Conservation (phyloP, 2,888 invertebrate species). For the Cantharis rufa region DNA sequence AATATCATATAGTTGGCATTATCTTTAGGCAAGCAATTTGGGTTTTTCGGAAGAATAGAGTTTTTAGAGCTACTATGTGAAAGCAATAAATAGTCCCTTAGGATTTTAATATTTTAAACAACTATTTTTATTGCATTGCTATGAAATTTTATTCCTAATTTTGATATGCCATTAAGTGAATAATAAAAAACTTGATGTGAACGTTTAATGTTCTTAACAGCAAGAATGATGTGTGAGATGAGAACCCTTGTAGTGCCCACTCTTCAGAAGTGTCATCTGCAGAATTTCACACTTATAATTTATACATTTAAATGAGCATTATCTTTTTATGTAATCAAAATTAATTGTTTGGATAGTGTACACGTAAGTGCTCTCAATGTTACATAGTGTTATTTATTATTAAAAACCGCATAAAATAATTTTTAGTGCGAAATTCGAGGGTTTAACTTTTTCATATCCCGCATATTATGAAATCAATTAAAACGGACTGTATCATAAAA, state of each 20-base stretch:
- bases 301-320: neutral
- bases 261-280: constrained; percentile 9
- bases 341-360: neutral
- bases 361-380: neutral
- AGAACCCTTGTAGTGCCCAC: constrained; percentile 13
- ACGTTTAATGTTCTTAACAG: constrained; percentile 5
- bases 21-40: too few relatives aligned
- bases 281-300: constrained; percentile 17
- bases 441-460: neutral
- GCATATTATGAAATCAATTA: neutral
- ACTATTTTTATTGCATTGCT: neutral
- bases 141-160: neutral
- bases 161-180: neutral
- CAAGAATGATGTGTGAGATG: constrained; percentile 9
- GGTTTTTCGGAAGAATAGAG: neutral
- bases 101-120: neutral
- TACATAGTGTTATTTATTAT: neutral
- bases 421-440: neutral
- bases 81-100: neutral
- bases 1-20: neutral
- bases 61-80: neutral
- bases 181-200: constrained; percentile 3
- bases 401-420: neutral
- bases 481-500: neutral
- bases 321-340: neutral